Base-by-base conservation (phyloP, 2,113 vertebrate genomes). In the human region DNA sequence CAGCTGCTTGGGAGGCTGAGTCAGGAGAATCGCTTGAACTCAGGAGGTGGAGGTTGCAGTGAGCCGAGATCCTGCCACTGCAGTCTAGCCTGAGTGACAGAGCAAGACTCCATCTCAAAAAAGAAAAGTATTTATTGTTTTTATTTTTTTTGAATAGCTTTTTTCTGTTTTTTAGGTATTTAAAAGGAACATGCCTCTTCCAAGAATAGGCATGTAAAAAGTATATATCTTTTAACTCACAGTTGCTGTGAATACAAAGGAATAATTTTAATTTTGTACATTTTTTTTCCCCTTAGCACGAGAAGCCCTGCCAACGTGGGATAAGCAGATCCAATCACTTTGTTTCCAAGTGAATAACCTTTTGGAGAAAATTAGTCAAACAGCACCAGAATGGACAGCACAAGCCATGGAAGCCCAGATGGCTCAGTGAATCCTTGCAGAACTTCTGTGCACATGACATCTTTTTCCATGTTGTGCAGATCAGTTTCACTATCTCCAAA, bases 331-430 rank as follows among this genome's bases (percentile, higher is more conserved):
- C 97, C 99, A 99, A 96, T 99, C 99, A 0, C 98, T 99, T 94
- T 99, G 99, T 98, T 99, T 99, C 98, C 99, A 99, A 96, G 99
- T 99, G 92, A 99, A 99, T 98, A 99, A 99, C 97, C 99, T 99
- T 40, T 98, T 99, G 98, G 99, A 99, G 98, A 99, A 99, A 98
- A 99, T 99, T 93, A 99, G 99, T 43, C 98, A 99, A 97, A 99
- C 99, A 5, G 99, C 99, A 61, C 99, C 99, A 0, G 99, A 99
- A 95, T 99, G 99, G 99, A 99, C 99, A 1, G 99, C 99, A 0
- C 99, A 99, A 93, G 99, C 99, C 11, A 99, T 99, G 99, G 99
- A 99, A 93, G 98, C 99, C 50, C 99, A 99, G 98, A 99, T 99
- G 99, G 99, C 99, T 90, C 99, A 99, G 95, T 99, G 98, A 99